Evolutionary conservation across 2,797 vertebrate genomes (phyloP).

Genomic region (Somateria mollissima): DNA sequence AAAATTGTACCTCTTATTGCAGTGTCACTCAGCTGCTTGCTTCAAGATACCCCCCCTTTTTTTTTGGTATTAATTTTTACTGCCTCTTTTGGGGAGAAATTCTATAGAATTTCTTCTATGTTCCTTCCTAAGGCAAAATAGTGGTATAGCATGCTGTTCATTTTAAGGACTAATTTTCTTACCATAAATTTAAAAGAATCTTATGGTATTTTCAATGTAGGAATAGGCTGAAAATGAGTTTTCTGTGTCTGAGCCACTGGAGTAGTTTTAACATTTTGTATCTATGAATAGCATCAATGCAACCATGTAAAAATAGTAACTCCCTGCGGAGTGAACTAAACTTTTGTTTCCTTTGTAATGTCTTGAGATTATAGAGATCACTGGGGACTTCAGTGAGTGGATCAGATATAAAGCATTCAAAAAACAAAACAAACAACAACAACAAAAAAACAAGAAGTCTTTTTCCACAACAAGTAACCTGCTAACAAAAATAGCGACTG

Average conservation of each 20-base stretch:
- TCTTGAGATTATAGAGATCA: background rate
- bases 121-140: background rate
- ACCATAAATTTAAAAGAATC: background rate
- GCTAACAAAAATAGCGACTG: background rate
- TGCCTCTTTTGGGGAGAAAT: background rate
- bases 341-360: background rate
- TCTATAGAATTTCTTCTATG: background rate
- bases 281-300: background rate
- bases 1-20: background rate
- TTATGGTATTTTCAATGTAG: background rate
- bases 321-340: background rate
- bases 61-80: rapidly evolving
- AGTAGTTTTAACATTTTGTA: background rate
- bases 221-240: background rate
- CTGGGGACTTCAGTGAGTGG: background rate
- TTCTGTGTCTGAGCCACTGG: background rate
- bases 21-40: background rate
- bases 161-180: background rate
- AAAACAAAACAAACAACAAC: background rate
- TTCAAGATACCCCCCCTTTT: background rate
- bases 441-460: background rate
- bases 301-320: background rate
- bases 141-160: rapidly evolving
- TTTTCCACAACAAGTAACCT: background rate
- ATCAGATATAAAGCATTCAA: background rate